Evolutionary conservation across 2,888 invertebrate species (phyloP).

Genomic region (Aphelenchoides bicaudatus): DNA sequence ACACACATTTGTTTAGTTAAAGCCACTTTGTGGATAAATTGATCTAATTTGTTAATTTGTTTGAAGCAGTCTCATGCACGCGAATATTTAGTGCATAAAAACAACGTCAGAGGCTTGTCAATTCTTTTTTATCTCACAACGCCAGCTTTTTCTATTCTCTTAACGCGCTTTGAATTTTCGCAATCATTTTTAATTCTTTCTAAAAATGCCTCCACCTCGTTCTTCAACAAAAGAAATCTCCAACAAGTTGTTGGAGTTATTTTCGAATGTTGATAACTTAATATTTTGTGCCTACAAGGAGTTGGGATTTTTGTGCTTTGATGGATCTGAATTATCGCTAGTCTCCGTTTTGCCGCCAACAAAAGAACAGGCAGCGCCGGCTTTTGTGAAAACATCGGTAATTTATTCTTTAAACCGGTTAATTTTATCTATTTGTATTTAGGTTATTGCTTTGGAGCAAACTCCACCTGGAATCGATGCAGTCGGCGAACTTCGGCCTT

Average conservation of each 20-base stretch:
- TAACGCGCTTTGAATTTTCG: too few relatives aligned
- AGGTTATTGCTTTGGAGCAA: background rate
- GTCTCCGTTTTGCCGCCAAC: background rate
- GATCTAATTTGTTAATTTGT: too few relatives aligned
- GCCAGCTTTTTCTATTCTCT: too few relatives aligned
- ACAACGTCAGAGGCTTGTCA: too few relatives aligned
- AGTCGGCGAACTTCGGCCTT: constrained; percentile 18
- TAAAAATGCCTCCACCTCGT: background rate
- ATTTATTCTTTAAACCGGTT: background rate
- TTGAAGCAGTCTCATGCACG: too few relatives aligned
- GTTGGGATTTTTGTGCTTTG: constrained; percentile 10
- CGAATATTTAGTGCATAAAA: too few relatives aligned
- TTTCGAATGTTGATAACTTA: background rate
- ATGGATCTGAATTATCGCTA: background rate
- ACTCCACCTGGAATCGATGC: background rate
- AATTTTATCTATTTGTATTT: background rate
- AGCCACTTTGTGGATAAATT: too few relatives aligned
- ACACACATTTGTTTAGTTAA: too few relatives aligned
- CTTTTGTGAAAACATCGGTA: background rate
- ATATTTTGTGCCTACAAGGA: constrained; percentile 5
- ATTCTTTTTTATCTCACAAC: too few relatives aligned
- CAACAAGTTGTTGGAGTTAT: constrained; percentile 1
- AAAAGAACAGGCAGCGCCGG: background rate
- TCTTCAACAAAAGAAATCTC: too few relatives aligned
- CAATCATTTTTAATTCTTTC: too few relatives aligned